Evolutionary conservation across 2,797 vertebrate species (phyloP), one percentile per base, ranked within the genome.

Genomic region (Macrochelys suwanniensis): DNA sequence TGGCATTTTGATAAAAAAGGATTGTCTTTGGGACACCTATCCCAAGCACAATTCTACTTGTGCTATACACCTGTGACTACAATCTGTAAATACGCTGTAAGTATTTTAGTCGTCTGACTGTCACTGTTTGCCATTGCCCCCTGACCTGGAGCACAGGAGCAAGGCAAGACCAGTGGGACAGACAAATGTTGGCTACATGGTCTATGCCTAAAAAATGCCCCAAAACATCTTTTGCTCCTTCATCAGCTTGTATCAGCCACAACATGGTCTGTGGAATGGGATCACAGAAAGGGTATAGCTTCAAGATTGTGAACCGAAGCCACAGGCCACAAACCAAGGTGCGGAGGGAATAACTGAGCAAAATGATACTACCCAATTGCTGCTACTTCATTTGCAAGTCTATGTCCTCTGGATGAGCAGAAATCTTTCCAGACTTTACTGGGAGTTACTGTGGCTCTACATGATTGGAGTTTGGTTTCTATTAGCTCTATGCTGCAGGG

Each of bases 1-100:
- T 7, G 65, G 1, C 2, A n/a, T 85, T 94, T 89, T 88, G 49
- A 89, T 10, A 51, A 16, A 87, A 6, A 85, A 88, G 12, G 25
- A 71, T 1, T 0, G 1, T 19, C 26, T 74, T 45, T 0, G 0
- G 81, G 47, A 80, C 13, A 65, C 1, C 6, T 61, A 11, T 42
- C 94, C 61, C 51, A 79, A 28, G 1, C 11, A 81, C 1, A 0
- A 1, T 45, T 47, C 3, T 17, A 11, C 31, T 42, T 91, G 74
- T 6, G 11, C 5, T 28, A 47, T 16, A 12, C 25, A 61, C 59
- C 31, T 61, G 59, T 61, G 59, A 7, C 59, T 33, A 15, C 12
- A 33, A 61, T 33, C 3, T 33, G 28, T 16, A 33, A 61, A 33
- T 33, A 61, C 11, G 15, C 28, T 33, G 25, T 57, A 31, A 59